Evolutionary conservation across 1,140 invertebrate genomes (phyloP), one percentile per base, ranked within the genome.

Genomic region (Drosophila ambigua): DNA sequence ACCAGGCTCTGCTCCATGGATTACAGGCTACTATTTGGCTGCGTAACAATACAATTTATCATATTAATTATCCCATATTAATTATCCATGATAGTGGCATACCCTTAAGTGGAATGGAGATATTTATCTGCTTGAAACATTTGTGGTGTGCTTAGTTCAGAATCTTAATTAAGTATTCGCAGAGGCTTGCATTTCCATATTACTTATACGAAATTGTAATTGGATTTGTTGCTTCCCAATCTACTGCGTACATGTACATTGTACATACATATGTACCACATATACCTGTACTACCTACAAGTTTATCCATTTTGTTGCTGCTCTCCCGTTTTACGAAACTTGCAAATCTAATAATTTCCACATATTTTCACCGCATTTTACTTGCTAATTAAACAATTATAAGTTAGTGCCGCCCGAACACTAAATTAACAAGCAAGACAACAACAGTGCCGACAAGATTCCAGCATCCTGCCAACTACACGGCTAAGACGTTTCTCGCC

Each of bases 351-450:
- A 85, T 87, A 87, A 74, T 75, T 85, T 82, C 58, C 82, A 77
- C 78, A 81, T 77, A 87, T 85, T 81, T 85, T 55, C 78, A 81
- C 59, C 73, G 66, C 73, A 85, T 87, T 85, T 87, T 72, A 85
- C 82, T 78, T 85, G 82, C 82, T 85, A 82, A 85, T 85, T 85
- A 85, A 85, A 85, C 82, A 85, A 85, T 85, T 87, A 85, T 87
- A 71, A 87, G 61, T 87, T 69, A 77, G 77, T 72, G 72, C 80
- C 66, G 61, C 58, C 35, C 72, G 60, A 62, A 48, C 73, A 77
- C 26, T 76, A 85, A 85, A 77, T 81, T 85, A 77, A 71, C 81
- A 78, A 71, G 58, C 39, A 66, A 72, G 50, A 63, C 71, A 79
- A 35, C 52, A 26, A 41, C 53, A 39, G 39, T 20, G 45, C 44